Evolutionary conservation across 2,113 vertebrate genomes (phyloP).

Genomic region (Hypanus sabinus): DNA sequence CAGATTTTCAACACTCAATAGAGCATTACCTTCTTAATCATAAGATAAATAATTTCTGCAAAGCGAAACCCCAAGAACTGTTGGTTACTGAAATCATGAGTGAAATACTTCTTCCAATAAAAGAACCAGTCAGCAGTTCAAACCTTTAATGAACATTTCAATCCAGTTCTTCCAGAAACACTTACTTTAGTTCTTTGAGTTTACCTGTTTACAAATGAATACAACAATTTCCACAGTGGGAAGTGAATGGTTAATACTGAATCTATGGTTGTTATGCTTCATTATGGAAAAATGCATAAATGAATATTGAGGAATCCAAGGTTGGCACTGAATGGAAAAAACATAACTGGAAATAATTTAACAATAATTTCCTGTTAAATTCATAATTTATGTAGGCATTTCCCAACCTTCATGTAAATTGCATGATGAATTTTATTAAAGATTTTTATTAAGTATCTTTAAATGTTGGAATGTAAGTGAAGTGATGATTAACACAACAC

Average conservation of each 20-base stretch:
- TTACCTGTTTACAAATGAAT: not conserved
- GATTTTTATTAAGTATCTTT: not conserved
- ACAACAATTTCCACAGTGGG: not conserved
- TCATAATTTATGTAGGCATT: not conserved
- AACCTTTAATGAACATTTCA: not conserved
- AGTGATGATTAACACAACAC: not conserved
- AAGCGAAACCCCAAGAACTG: not conserved
- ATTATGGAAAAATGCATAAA: not conserved
- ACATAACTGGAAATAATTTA: not conserved
- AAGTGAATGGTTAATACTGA: not conserved
- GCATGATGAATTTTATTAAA: not conserved
- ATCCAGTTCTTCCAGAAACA: not conserved
- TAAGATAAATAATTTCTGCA: not conserved
- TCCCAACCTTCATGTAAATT: not conserved
- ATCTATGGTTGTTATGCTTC: not conserved
- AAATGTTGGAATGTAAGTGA: not conserved
- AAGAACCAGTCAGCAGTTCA: not conserved
- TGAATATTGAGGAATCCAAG: not conserved
- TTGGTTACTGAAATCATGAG: not conserved
- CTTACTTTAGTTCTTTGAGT: not conserved
- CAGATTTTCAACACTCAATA: not conserved
- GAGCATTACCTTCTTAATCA: not conserved
- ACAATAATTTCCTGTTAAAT: conserved; percentile 14
- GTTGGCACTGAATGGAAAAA: not conserved
- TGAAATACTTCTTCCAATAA: not conserved